Percentiles rank a stretch among this genome's conserved stretches.
Conservation (phyloP, 1,140 invertebrate species). For the Rhopalosiphum padi region DNA sequence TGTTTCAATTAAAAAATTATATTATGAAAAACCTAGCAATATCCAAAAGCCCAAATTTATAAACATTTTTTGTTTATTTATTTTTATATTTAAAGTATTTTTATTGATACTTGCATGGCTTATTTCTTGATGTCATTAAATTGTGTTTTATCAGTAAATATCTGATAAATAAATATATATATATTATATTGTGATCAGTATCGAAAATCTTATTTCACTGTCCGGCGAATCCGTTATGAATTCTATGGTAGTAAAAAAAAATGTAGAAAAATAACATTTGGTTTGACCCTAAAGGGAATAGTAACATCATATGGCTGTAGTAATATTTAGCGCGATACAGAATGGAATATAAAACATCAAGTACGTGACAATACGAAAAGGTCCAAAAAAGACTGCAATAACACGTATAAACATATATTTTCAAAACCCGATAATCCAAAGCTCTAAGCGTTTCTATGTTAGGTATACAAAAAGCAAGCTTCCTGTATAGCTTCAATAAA, state of each 20-base stretch:
- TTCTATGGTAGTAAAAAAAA: not conserved
- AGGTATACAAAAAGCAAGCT: not conserved
- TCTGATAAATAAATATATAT: conserved; percentile 1
- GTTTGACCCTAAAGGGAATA: conserved; percentile 3
- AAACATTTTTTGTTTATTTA: not conserved
- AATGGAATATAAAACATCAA: conserved; percentile 54
- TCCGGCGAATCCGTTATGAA: not conserved
- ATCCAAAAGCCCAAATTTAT: not conserved
- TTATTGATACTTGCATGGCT: not conserved
- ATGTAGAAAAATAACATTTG: conserved; percentile 15
- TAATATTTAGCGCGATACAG: conserved; percentile 29
- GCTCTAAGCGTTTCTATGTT: conserved; percentile 15
- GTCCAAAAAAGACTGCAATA: conserved; percentile 43
- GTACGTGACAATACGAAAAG: conserved; percentile 51
- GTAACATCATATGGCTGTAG: not conserved
- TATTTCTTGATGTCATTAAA: not conserved
- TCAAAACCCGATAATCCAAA: conserved; percentile 19
- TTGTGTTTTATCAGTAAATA: not conserved
- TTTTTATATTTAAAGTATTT: not conserved
- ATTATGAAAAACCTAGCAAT: not conserved
- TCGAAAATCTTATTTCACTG: conserved; percentile 24
- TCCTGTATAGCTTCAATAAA: conserved; percentile 9
- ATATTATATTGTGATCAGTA: not conserved
- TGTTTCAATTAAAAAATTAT: not conserved
- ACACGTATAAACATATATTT: conserved; percentile 38